Evolutionary conservation across 2,888 invertebrate genomes (phyloP).

Genomic region (Stenurella melanura): DNA sequence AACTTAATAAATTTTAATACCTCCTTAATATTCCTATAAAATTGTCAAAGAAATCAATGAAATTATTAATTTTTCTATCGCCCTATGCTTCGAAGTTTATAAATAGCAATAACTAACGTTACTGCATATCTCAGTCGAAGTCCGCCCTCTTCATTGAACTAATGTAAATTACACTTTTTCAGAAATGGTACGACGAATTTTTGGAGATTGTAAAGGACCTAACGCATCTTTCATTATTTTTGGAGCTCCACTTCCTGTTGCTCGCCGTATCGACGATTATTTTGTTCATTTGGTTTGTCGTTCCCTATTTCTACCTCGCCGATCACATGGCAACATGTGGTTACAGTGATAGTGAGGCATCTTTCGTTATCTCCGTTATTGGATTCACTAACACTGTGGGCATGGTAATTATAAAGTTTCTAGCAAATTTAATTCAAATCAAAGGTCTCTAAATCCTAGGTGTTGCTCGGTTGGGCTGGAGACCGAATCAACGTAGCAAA

Average conservation of each 20-base stretch:
- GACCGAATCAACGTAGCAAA: constrained; percentile 89
- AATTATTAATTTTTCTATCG: no score
- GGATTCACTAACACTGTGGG: constrained; percentile 94
- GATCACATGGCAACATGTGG: constrained; percentile 84
- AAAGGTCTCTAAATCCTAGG: constrained; percentile 72
- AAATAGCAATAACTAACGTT: no score
- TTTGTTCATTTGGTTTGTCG: constrained; percentile 94
- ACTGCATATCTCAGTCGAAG: no score
- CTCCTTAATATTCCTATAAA: no score
- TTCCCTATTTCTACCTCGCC: constrained; percentile 94
- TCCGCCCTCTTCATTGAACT: no score
- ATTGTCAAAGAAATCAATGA: no score
- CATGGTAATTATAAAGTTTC: constrained; percentile 78
- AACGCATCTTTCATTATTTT: constrained; percentile 87
- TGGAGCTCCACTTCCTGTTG: constrained; percentile 85
- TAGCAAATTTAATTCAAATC: constrained; percentile 66
- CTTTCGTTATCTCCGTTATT: constrained; percentile 88
- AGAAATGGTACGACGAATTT: constrained; percentile 85
- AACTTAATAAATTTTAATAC: no score
- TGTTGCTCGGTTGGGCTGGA: constrained; percentile 91
- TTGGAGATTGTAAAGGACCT: constrained; percentile 81
- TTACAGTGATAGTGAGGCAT: constrained; percentile 83
- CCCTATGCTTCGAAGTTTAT: no score
- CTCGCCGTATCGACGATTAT: constrained; percentile 91
- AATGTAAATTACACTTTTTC: constrained; percentile 48